Base-by-base conservation (phyloP, 2,888 invertebrate genomes). In the Clanis bilineata region DNA sequence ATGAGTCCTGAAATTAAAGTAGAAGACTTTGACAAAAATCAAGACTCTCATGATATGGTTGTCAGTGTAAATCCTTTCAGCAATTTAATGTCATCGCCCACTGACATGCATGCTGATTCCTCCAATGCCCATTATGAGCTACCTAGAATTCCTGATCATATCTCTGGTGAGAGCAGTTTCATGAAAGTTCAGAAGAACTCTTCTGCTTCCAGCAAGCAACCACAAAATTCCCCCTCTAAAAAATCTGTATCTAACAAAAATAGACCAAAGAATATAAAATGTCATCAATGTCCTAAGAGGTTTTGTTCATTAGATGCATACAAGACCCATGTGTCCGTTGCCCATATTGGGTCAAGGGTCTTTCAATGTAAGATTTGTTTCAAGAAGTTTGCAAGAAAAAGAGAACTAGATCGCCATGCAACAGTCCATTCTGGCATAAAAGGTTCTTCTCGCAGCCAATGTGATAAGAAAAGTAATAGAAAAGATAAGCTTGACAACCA, bases 401-500 rank as follows among this genome's bases (percentile, higher is more conserved):
- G 95, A 44, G 96, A 96, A 80, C 81, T 95, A 9, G 95, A 95
- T 67, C 90, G 95, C 0, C 96, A 96, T 82, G 90, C 93, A 15
- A 91, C 94, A 0, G 91, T 95, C 0, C 96, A 96, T 79, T 93
- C 95, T 43, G 95, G 94, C 0, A 90, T 94, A 82, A 94, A 95
- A 69, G 93, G 95, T 1, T 95, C 95, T 73, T 93, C 94, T 57
- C 96, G 96, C 76, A 92, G 90, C 56, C 93, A 93, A 60, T 96
- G 96, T 82, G 94, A 94, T 65, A 95, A 95, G 70, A 93, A 93
- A 66, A 95, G 95, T 77, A 94, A 93, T 41, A 92, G 95, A 54
- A 95, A 95, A 72, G 95, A 96, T 72, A 95, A 95, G 80, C 86
- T 95, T 58, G 91, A 94, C 57, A 90, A 95, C 58, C 96, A 96